Percentiles rank a stretch among this genome's conserved stretches.
Evolutionary conservation across 2,797 vertebrate genomes (phyloP).

Genomic region (Streptopelia turtur): DNA sequence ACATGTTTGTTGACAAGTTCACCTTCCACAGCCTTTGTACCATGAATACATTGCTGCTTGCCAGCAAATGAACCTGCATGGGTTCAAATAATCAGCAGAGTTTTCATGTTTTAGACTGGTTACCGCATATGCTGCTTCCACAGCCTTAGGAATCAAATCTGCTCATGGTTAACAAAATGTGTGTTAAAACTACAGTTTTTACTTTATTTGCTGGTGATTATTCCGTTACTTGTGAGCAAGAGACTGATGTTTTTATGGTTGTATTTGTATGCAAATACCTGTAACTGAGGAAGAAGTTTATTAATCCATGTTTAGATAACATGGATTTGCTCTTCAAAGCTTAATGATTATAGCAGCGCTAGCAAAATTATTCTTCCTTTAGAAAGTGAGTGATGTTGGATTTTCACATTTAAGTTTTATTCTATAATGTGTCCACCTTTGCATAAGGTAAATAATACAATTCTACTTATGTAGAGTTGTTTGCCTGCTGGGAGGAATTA

Average conservation of each 20-base stretch:
- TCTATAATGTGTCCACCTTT: background rate
- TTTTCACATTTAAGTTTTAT: constrained; percentile 66
- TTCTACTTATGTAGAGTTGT: background rate
- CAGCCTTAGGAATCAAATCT: background rate
- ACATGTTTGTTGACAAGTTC: background rate
- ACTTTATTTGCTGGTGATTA: background rate
- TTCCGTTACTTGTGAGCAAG: background rate
- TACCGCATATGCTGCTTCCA: background rate
- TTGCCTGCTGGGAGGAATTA: background rate
- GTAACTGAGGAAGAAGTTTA: constrained; percentile 25
- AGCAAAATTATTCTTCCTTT: constrained; percentile 47
- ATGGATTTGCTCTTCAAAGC: constrained; percentile 47
- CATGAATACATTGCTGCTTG: background rate
- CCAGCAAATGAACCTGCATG: background rate
- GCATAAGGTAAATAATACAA: background rate
- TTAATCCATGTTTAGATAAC: constrained; percentile 68
- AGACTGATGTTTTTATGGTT: background rate
- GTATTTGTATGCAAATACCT: background rate
- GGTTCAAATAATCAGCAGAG: fast-evolving
- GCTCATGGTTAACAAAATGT: background rate
- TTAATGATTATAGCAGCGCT: constrained; percentile 42
- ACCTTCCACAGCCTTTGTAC: fast-evolving
- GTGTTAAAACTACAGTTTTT: background rate
- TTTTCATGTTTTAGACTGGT: background rate
- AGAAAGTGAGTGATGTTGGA: constrained; percentile 54